A percentile compares a stretch with the other conserved stretches of the same genome.
These are phyloP conservation scores for Oxyteleia sp. DNA, from an alignment of 2,888 invertebrate species.

Conservation along the genomic window DNA sequence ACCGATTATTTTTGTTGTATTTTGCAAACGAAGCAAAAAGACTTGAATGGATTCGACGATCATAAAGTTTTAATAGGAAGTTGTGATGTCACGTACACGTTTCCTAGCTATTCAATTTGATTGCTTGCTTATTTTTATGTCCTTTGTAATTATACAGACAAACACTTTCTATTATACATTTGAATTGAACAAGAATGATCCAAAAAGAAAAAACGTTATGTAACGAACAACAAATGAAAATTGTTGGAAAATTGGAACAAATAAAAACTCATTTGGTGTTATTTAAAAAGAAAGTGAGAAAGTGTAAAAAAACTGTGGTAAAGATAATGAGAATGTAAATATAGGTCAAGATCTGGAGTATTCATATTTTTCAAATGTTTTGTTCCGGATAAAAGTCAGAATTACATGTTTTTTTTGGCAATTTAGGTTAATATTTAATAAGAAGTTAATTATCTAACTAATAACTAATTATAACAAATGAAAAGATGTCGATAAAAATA, in stretches of 20 bases:
- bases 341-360: conserved; percentile 28
- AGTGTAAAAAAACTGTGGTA: conserved; percentile 14
- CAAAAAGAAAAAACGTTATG: too few species aligned
- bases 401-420: too few species aligned
- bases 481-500: too few species aligned
- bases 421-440: too few species aligned
- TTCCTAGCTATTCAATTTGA: conserved; percentile 6
- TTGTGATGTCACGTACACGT: conserved; percentile 9
- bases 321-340: conserved; percentile 31
- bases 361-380: conserved; percentile 23
- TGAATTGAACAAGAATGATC: neutral
- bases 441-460: too few species aligned
- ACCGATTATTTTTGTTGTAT: conserved; percentile 2
- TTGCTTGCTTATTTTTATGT: neutral
- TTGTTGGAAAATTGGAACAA: conserved; percentile 8
- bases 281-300: conserved; percentile 34
- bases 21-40: neutral
- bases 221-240: neutral
- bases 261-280: conserved; percentile 29
- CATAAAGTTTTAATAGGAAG: conserved; percentile 21
- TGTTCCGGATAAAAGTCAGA: neutral
- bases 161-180: too few species aligned
- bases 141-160: too few species aligned
- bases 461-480: too few species aligned
- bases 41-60: conserved; percentile 3